Conservation (phyloP, 2,888 invertebrate species). For the Apamea anceps region DNA sequence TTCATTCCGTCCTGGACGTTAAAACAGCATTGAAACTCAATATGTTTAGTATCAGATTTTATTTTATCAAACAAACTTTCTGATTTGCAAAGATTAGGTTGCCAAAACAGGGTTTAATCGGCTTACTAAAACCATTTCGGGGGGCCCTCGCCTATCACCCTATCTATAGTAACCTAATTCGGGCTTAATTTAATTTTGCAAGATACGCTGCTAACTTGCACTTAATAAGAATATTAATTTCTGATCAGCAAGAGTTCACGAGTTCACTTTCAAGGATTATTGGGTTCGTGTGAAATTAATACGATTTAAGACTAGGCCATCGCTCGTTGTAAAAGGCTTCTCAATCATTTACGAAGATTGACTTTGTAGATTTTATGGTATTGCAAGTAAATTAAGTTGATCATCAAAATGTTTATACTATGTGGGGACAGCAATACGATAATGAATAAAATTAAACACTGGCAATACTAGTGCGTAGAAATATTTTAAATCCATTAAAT, state of each 20-base stretch:
- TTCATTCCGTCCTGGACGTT: neutral
- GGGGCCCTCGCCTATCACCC: constrained; percentile 4
- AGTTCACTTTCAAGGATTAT: constrained; percentile 23
- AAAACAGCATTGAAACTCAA: neutral
- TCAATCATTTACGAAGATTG: neutral
- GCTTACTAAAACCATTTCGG: constrained; percentile 28
- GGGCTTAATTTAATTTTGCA: constrained; percentile 34
- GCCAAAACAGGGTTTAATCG: constrained; percentile 34
- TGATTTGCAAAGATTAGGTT: neutral
- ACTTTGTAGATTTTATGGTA: too few species aligned
- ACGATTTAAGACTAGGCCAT: neutral
- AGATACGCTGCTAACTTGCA: constrained; percentile 31
- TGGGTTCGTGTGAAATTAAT: constrained; percentile 18
- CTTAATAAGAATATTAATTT: constrained; percentile 48
- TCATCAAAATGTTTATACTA: neutral
- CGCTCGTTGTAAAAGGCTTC: neutral
- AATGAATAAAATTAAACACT: neutral
- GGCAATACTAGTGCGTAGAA: neutral
- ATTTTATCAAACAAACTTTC: neutral
- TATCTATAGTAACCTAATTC: constrained; percentile 23
- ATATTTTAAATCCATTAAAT: neutral
- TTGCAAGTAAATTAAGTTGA: neutral
- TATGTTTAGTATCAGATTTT: neutral
- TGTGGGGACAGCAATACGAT: neutral
- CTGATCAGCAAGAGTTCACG: constrained; percentile 31